Conservation (phyloP, 2,797 vertebrate species). For the Podargus strigoides region DNA sequence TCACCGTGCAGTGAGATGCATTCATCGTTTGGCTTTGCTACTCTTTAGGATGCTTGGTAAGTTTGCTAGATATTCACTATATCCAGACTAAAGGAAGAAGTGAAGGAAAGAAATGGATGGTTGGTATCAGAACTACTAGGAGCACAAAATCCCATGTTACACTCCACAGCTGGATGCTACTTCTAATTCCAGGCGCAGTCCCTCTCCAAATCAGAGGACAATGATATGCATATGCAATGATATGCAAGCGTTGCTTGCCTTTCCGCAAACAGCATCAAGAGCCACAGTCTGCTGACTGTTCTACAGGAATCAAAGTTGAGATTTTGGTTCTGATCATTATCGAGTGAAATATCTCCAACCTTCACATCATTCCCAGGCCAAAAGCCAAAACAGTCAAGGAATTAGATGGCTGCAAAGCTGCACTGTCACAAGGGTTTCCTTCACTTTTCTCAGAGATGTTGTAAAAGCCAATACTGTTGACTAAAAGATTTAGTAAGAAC, state of each 20-base stretch:
- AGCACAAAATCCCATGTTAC: background rate
- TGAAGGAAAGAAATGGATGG: background rate
- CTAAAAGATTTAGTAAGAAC: background rate
- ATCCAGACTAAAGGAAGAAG: background rate
- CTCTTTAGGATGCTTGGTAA: background rate
- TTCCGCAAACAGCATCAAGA: background rate
- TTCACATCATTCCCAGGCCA: background rate
- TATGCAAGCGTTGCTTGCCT: background rate
- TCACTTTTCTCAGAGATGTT: background rate
- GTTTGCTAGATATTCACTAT: background rate
- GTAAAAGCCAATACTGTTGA: background rate
- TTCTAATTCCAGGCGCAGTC: background rate
- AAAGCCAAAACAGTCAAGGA: background rate
- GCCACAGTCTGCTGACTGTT: background rate
- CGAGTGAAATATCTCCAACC: background rate
- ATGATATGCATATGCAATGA: accelerated
- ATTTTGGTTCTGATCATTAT: background rate
- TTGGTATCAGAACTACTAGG: accelerated
- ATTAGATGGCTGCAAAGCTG: background rate
- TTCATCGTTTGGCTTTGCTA: background rate
- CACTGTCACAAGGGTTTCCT: background rate
- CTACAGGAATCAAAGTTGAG: background rate
- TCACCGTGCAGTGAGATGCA: background rate
- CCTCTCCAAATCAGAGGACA: background rate
- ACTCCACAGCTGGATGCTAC: background rate